Evolutionary conservation across 2,113 vertebrate genomes (phyloP), one percentile per base, ranked within the genome.

Genomic region (Otocyon megalotis): DNA sequence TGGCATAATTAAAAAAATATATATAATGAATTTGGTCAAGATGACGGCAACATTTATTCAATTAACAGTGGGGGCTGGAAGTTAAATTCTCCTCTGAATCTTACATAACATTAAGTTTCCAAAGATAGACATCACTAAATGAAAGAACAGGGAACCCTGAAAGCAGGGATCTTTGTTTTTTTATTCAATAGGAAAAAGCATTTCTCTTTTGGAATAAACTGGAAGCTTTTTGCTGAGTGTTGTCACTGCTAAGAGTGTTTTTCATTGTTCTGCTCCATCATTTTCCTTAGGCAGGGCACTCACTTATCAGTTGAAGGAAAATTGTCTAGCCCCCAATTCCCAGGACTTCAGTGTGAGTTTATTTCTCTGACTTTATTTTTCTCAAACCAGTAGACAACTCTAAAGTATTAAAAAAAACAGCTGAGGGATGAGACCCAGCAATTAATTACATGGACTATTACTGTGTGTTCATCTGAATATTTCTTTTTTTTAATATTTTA

Each of bases 231-330:
- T 48, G 79, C 81, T 48, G 65, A 84, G 90, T 28, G 1, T 20
- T 88, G n/a, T 67, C 30, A 32, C 35, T 35, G 35, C 65, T 19
- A 5, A 43, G 96, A 83, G 58, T 76, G 90, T n/a, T 87, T 88
- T 93, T 93, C 83, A 89, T 30, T 92, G 91, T 90, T 79, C 53
- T 0, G 28, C 22, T 84, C 43, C 79, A 80, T 85, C 10, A 2
- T 63, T 85, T 91, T 76, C 43, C 58, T 88, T 76, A 48, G 77
- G 91, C 53, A 82, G 63, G 30, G 43, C 17, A 43, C 88, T 93
- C 79, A 92, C 89, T 94, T 76, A 74, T 87, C 53, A 93, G 74
- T 11, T 60, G 93, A 94, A 96, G 92, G 82, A 69, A 92, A 96
- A 92, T 3, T 4, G 1, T 56, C 67, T 60, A 37, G 60, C 14